Percentiles rank a stretch among this genome's conserved stretches.
Conservation (phyloP, 2,113 vertebrate species). For the rat (Rattus norvegicus) region GRCr8 NC_086024.1:100903501-100904000, state of each 20-base stretch:
- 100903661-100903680: background rate
- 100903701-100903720: constrained; percentile 29
- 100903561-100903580: background rate
- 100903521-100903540: background rate
- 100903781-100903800: background rate
- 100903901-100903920: constrained; percentile 32
- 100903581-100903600: background rate
- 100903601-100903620: no score
- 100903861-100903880: background rate
- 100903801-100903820: background rate
- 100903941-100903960: background rate
- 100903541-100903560: background rate
- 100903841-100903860: background rate
- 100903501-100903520: background rate
- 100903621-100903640: background rate
- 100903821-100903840: background rate
- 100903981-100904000: background rate
- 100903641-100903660: background rate
- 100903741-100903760: constrained; percentile 23
- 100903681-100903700: background rate
- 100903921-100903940: constrained; percentile 44
- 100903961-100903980: background rate
- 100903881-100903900: constrained; percentile 14
- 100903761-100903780: background rate
- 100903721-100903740: background rate